Evolutionary conservation across 1,140 invertebrate species (phyloP).

Genomic region (Brachionus sp.): DNA sequence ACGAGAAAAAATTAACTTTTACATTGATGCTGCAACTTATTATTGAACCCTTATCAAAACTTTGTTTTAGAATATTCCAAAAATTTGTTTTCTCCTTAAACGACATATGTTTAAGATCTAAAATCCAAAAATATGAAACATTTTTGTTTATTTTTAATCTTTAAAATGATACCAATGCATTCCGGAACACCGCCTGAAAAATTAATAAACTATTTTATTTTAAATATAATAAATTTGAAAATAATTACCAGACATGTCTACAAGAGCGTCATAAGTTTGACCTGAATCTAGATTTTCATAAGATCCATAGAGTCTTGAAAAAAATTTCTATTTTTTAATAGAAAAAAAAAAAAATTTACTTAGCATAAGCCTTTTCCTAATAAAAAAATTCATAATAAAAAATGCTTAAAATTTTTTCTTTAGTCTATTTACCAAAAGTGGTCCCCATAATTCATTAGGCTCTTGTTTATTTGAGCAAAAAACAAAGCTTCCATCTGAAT

Average conservation of each 20-base stretch:
- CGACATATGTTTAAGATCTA: conserved; percentile 45
- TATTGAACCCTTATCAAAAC: not conserved
- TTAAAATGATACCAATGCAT: not conserved
- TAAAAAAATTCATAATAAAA: not conserved
- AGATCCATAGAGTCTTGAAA: conserved; percentile 54
- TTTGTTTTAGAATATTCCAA: conserved; percentile 16
- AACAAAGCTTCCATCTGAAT: conserved; percentile 65
- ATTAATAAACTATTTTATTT: not conserved
- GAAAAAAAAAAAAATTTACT: not conserved
- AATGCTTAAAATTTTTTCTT: conserved; percentile 51
- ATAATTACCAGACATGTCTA: conserved; percentile 52
- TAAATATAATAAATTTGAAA: conserved; percentile 51
- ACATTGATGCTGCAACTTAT: conserved; percentile 30
- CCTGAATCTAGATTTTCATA: conserved; percentile 55
- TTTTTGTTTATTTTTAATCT: not conserved
- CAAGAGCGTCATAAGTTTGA: conserved; percentile 55
- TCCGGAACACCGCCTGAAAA: not conserved
- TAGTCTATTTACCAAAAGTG: conserved; percentile 70
- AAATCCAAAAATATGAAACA: not conserved
- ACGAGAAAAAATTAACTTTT: not conserved
- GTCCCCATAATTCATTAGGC: conserved; percentile 75
- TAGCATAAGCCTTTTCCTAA: conserved; percentile 30
- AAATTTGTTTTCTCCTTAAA: not conserved
- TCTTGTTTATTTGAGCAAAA: conserved; percentile 68
- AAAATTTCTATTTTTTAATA: not conserved